These are phyloP conservation scores for Philotrypesis tridentata DNA, from an alignment of 1,140 invertebrate species.

Conservation along the genomic window DNA sequence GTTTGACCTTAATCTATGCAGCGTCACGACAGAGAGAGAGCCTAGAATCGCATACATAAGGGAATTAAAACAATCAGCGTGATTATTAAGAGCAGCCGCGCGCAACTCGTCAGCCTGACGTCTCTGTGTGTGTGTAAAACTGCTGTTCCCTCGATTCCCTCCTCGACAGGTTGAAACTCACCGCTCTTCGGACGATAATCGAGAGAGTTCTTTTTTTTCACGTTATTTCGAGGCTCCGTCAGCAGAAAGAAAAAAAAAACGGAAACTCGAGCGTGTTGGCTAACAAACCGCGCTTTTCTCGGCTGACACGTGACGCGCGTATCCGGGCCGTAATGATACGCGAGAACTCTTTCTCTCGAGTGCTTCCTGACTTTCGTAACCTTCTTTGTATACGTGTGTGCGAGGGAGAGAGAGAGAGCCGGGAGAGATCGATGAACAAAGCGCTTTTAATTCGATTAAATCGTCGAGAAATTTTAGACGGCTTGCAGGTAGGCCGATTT, in stretches of 20 bases:
- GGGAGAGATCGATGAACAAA: conserved; percentile 21
- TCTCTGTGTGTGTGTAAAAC: too few species aligned
- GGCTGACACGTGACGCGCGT: conserved; percentile 54
- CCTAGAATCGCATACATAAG: conserved; percentile 16
- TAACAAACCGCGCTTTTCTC: conserved; percentile 15
- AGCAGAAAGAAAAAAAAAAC: too few species aligned
- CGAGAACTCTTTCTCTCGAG: not conserved
- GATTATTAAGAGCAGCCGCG: conserved; percentile 19
- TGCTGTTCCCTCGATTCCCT: not conserved
- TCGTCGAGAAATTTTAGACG: conserved; percentile 21
- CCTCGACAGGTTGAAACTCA: conserved; percentile 66
- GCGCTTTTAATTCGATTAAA: conserved; percentile 32
- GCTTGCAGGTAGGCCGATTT: not conserved
- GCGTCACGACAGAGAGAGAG: not conserved
- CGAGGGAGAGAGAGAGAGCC: too few species aligned
- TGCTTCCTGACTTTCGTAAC: conserved; percentile 48
- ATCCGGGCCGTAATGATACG: conserved; percentile 53
- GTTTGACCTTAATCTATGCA: conserved; percentile 31
- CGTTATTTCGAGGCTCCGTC: conserved; percentile 55
- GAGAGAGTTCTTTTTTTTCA: conserved; percentile 47
- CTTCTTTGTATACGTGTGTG: not conserved
- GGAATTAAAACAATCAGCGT: conserved; percentile 32
- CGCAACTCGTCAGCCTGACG: too few species aligned
- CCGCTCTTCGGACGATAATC: not conserved
- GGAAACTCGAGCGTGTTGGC: conserved; percentile 59